These are phyloP conservation scores for Pristis pectinata DNA, from an alignment of 2,797 vertebrate genomes.

Conservation along the genomic window DNA sequence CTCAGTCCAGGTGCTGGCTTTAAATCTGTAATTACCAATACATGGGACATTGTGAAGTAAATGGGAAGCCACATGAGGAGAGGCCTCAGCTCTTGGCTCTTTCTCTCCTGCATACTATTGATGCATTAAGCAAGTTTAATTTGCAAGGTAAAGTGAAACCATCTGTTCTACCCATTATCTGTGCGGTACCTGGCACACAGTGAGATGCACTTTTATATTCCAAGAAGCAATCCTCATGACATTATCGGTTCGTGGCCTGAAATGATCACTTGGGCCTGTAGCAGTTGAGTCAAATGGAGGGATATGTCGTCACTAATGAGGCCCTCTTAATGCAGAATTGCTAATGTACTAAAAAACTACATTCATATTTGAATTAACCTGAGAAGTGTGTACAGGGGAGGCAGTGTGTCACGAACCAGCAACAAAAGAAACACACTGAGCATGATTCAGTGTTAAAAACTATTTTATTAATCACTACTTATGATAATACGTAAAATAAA, in stretches of 20 bases:
- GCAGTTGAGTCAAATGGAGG: not conserved
- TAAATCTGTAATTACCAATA: conserved; percentile 62
- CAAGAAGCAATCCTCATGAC: not conserved
- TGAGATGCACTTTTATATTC: not conserved
- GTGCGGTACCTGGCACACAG: not conserved
- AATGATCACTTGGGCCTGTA: not conserved
- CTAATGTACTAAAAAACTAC: not conserved
- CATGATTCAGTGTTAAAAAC: too few relatives aligned
- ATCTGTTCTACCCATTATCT: conserved; percentile 6
- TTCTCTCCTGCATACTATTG: not conserved
- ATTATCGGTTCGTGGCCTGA: conserved; percentile 5
- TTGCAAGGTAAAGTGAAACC: not conserved
- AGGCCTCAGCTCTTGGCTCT: not conserved
- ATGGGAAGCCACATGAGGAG: not conserved
- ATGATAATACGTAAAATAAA: too few relatives aligned
- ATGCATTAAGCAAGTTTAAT: conserved; percentile 11
- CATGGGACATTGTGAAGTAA: not conserved
- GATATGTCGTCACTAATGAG: not conserved
- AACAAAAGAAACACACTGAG: too few relatives aligned
- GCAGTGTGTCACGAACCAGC: too few relatives aligned
- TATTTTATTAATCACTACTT: too few relatives aligned
- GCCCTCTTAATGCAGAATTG: not conserved
- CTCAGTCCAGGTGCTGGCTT: conserved; percentile 56
- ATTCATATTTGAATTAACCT: not conserved
- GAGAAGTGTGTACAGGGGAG: not conserved